These are phyloP conservation scores for Hormiphora californensis DNA, from an alignment of 37 sponge, comb jelly and placozoan species.

Conservation along the genomic window DNA sequence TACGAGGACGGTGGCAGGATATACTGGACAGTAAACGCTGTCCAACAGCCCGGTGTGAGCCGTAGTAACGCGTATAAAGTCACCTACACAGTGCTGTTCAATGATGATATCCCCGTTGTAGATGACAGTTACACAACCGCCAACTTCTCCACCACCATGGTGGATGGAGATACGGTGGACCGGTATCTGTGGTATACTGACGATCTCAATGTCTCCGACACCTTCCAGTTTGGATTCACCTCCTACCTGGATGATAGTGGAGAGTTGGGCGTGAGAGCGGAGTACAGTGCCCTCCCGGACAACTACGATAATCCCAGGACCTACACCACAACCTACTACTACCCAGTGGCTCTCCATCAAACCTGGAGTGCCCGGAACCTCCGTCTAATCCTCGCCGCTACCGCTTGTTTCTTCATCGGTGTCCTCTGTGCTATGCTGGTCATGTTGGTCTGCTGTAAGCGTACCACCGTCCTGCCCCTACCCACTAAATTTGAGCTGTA, in stretches of 20 bases:
- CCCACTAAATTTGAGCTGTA: constrained; percentile 50
- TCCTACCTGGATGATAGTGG: constrained; percentile 16
- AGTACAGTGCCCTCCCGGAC: constrained; percentile 13
- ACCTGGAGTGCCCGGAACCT: constrained; percentile 15
- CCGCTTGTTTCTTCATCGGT: constrained; percentile 44
- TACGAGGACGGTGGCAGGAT: constrained; percentile 32
- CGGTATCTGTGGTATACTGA: neutral
- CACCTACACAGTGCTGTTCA: neutral
- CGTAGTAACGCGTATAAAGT: constrained; percentile 13
- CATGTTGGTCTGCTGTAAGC: constrained; percentile 35
- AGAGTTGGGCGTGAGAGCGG: neutral
- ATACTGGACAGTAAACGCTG: constrained; percentile 32
- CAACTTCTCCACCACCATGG: neutral
- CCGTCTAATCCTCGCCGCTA: constrained; percentile 10
- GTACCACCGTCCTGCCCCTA: constrained; percentile 13
- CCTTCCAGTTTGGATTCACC: constrained; percentile 22
- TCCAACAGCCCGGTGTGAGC: constrained; percentile 19
- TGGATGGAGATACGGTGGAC: neutral
- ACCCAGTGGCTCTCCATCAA: constrained; percentile 47
- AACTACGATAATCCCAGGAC: neutral
- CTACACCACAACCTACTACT: neutral
- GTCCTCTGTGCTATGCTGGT: constrained; percentile 31
- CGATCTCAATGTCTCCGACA: neutral
- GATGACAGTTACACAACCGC: neutral
- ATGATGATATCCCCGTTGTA: constrained; percentile 13